phyloP scores from a whole-genome alignment of 2,113 vertebrate species.

The Paedocypris sp. region DNA sequence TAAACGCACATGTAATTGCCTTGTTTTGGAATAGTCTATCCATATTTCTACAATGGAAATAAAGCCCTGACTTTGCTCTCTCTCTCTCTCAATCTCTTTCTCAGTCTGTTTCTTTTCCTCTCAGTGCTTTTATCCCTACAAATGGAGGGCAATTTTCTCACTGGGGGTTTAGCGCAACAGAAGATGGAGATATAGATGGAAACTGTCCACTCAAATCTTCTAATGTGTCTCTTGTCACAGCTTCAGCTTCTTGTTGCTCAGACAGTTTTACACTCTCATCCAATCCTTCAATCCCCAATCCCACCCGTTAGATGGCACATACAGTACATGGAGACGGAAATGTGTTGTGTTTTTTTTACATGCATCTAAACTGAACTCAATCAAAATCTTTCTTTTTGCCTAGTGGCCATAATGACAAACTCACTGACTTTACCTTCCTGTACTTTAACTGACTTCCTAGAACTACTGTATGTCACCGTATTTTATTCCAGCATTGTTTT shows the following conservation, averaged over 20 bases:
- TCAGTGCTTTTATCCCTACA: not conserved
- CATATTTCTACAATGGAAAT: not conserved
- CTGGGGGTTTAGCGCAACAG: not conserved
- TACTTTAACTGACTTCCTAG: not conserved
- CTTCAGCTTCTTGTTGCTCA: not conserved
- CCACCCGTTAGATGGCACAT: too few relatives aligned
- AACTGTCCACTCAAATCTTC: not conserved
- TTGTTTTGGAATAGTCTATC: too few relatives aligned
- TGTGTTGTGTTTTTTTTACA: not conserved
- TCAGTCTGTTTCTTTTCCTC: not conserved
- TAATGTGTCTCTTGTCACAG: not conserved
- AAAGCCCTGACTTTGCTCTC: not conserved
- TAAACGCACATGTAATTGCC: too few relatives aligned
- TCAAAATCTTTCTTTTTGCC: too few relatives aligned
- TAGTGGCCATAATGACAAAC: too few relatives aligned
- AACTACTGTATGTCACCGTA: not conserved
- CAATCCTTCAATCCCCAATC: too few relatives aligned
- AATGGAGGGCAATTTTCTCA: not conserved
- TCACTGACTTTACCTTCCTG: too few relatives aligned
- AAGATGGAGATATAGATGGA: not conserved
- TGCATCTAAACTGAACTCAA: not conserved
- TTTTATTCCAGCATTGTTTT: not conserved
- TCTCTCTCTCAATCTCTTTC: not conserved
- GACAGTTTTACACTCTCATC: not conserved
- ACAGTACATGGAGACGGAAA: not conserved